Evolutionary conservation across 2,113 vertebrate species (phyloP).

Genomic region (Plotosus lineatus): DNA sequence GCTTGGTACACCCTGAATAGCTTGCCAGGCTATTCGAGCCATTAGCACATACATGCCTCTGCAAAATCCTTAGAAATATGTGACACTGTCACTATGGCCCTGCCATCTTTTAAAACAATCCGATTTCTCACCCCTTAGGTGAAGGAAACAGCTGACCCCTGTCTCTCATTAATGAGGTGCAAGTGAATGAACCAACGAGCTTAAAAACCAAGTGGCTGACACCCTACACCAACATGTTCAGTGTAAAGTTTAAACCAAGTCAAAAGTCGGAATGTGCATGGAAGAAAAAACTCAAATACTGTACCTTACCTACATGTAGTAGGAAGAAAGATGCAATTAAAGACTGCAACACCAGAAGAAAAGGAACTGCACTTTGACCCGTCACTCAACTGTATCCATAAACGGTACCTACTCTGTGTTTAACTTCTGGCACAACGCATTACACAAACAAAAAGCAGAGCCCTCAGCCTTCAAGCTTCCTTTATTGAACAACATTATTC

Average conservation of each 20-base stretch:
- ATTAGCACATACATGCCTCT: slow-evolving; percentile 22
- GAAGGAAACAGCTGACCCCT: slow-evolving; percentile 23
- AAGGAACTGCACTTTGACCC: slow-evolving; percentile 36
- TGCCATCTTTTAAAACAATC: slow-evolving; percentile 12
- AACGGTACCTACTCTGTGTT: slow-evolving; percentile 29
- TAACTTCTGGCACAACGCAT: slow-evolving; percentile 1
- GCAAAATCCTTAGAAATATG: slow-evolving; percentile 38
- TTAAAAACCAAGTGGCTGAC: neutral
- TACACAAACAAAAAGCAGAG: slow-evolving; percentile 24
- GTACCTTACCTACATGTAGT: neutral
- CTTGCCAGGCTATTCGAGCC: too few species aligned
- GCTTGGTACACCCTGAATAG: too few species aligned
- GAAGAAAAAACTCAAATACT: neutral
- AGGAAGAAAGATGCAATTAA: neutral
- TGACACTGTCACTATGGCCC: slow-evolving; percentile 9
- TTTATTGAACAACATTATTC: slow-evolving; percentile 53
- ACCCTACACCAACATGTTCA: neutral
- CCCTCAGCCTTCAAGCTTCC: slow-evolving; percentile 30
- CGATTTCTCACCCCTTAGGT: neutral
- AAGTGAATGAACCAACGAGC: slow-evolving; percentile 8
- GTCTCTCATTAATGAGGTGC: slow-evolving; percentile 26
- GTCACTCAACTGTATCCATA: slow-evolving; percentile 38
- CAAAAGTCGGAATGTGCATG: neutral
- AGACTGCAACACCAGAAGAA: neutral
- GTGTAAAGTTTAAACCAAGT: neutral